Evolutionary conservation across 2,113 vertebrate genomes (phyloP).

Genomic region (Onychostoma macrolepis): DNA sequence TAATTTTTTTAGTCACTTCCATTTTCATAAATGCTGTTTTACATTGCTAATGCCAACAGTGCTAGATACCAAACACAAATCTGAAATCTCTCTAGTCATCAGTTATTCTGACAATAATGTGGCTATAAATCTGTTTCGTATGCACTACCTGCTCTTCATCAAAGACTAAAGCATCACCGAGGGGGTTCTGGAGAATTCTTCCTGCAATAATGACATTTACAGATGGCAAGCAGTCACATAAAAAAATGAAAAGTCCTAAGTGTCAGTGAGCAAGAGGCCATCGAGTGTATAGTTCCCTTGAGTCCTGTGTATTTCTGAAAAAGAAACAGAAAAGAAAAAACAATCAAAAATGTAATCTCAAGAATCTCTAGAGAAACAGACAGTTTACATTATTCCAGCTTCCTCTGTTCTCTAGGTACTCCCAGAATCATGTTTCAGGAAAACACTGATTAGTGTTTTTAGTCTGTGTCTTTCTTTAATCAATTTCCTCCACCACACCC

Average conservation of each 20-base stretch:
- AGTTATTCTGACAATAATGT: conserved; percentile 25
- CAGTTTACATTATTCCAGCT: conserved; percentile 72
- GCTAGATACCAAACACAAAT: not conserved
- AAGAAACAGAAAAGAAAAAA: not conserved
- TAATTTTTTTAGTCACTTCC: not conserved
- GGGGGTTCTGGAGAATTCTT: not conserved
- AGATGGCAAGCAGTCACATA: not conserved
- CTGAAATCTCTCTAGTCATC: not conserved
- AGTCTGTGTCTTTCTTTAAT: conserved; percentile 47
- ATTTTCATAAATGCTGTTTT: not conserved
- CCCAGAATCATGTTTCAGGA: conserved; percentile 66
- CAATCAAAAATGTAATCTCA: conserved; percentile 55
- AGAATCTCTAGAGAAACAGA: conserved; percentile 59
- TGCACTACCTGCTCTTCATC: not conserved
- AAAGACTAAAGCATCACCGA: not conserved
- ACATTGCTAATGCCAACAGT: not conserved
- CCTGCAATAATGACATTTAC: not conserved
- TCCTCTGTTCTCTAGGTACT: conserved; percentile 59
- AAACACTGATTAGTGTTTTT: conserved; percentile 70
- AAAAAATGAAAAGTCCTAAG: not conserved
- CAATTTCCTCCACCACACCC: conserved; percentile 55
- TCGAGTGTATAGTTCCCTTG: not conserved
- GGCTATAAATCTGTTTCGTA: not conserved
- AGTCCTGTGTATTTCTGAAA: not conserved
- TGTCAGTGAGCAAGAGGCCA: not conserved